Evolutionary conservation across 1,140 invertebrate genomes (phyloP), one percentile per base, ranked within the genome.

Genomic region (Nephila pilipes): DNA sequence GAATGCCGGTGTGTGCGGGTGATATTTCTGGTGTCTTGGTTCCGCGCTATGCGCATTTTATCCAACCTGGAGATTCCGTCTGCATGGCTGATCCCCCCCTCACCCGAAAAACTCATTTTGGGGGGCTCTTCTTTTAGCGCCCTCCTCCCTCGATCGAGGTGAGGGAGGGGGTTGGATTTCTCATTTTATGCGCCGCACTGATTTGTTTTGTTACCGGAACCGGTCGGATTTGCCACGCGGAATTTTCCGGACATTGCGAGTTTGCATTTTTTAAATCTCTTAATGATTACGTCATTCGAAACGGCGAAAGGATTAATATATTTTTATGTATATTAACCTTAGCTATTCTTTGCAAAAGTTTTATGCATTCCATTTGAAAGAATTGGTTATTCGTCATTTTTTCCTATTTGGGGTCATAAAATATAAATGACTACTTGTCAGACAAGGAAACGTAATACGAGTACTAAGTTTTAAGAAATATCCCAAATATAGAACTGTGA

Each of bases 21-120:
- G 60, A 91, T 91, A 81, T 91, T 91, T 91, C 89, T 91, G 89
- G 75, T 63, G 89, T 55, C 57, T 83, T 91, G 89, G 36, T 75
- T 55, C 80, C n/a, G 18, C 36, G 89, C 80, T 91, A 91, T 91
- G 55, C 88, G 88, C 38, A 90, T 90, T 90, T 90, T 90, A 69
- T 25, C 58, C 38, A 32, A n/a, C 18, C 57, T 20, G 46, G 29
- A n/a, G 29, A 81, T 91, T 63, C n/a, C 58, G 46, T 81, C 75
- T 57, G 79, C 89, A 29, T 91, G 89, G 81, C 54, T 83, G 38
- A 69, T 46, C 36, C 29, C 55, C 75, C 32, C 79, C 75, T 55
- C 55, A 54, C 32, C 79, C 55, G 29, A 81, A 91, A 90, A 91
- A 91, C 89, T 91, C 89, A 91, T 91, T 91, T 91, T 36, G 10